Evolutionary conservation across 1,140 invertebrate species (phyloP), one percentile per base, ranked within the genome.

Genomic region (Ceratina calcarata): DNA sequence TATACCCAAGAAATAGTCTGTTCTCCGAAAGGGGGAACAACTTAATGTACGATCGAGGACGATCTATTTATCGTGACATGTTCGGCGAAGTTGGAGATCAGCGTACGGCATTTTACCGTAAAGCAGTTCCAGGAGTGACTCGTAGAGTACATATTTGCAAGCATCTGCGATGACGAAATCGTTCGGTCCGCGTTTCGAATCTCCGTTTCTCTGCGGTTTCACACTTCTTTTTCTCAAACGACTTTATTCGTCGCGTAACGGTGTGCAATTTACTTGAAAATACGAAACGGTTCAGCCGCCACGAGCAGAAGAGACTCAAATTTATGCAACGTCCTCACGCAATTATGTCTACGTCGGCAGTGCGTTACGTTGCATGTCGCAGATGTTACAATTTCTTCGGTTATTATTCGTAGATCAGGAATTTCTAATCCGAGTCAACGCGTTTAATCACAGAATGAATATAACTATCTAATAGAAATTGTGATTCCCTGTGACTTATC

Each of bases 141-240:
- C 82, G 83, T 72, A 27, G 15, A 82, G 79, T 82, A 86, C 85
- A 85, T 75, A 55, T 73, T 32, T 27, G 6, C 62, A 65, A 71
- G 81, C 78, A 75, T 84, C 72, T 66, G 73, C 71, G 83, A 85
- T 85, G 84, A 81, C 74, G 79, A 85, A 84, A 85, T 85, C 82
- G 24, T 60, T 37, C 72, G 61, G 58, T 7, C 12, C 57, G 78
- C 60, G 69, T 84, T 69, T 82, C 80, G 71, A 82, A 85, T 78
- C 70, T 66, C 70, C 78, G 58, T 85, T 78, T 77, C 82, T 84
- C 70, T n/a, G 20, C 79, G 76, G 49, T 68, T 51, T 27, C n/a
- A 22, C 65, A 32, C 20, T 18, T 49, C 32, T 83, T 55, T 49
- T 83, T 71, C 74, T 49, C 27, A 18, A 32, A 12, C 66, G 57